Base-by-base conservation (phyloP, 1,140 invertebrate species). In the Drosophila sturtevanti region DNA sequence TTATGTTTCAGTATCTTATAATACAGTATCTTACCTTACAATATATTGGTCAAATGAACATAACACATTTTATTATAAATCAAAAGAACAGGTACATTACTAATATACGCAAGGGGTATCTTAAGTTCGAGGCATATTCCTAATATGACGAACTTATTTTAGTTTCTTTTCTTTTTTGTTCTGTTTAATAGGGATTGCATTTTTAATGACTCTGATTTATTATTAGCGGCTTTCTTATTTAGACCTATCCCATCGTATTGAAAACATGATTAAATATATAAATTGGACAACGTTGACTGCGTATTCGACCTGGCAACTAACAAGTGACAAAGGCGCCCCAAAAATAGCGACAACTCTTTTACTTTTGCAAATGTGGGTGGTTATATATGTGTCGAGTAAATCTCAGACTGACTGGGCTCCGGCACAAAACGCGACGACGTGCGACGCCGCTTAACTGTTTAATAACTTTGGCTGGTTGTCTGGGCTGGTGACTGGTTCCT, bases 181-280 rank as follows among this genome's bases (percentile, higher is more conserved):
- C 62, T 60, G 74, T 85, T 68, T 71, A 79, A 68, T 68, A 70
- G 85, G 71, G 81, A 74, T 77, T 89, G 90, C 90, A 91, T 91
- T 91, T 91, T 91, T 91, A 91, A 91, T 91, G 89, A 87, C 81
- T 91, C 79, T 91, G 89, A 91, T 91, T 91, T 91, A 91, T 91
- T 91, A 91, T 91, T 91, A 89, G 89, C 89, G 89, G 82, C 73
- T 60, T 68, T 72, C 78, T 91, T 89, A 91, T 91, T 91, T 91
- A 91, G 86, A 79, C 82, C 52, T 51, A 12, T 35, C 18, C 9
- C 21, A 14, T 41, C 35, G 38, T 51, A 72, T 55, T 70, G 54
- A 71, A 54, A 75, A 71, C 60, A 58, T 69, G 54, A 48, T 66
- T 86, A 81, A 79, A 82, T 87, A 82, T 87, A 72, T 77, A 87